Evolutionary conservation across 2,888 invertebrate species (phyloP).

Genomic region (Piscicola geometra): DNA sequence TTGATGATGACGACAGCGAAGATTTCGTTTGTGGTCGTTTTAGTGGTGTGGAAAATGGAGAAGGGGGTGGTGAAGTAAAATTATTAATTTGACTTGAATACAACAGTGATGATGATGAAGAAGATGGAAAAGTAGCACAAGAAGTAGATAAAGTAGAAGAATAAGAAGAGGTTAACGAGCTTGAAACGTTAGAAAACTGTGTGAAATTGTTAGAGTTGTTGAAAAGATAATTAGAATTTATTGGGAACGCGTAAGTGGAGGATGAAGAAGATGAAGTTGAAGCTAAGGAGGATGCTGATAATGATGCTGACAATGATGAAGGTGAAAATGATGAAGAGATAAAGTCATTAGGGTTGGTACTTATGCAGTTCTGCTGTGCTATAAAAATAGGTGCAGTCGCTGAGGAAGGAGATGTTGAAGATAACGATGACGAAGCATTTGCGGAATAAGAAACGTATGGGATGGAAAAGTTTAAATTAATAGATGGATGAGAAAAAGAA

Average conservation of each 20-base stretch:
- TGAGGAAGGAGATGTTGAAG: too few species aligned
- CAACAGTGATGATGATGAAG: background rate
- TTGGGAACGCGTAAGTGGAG: background rate
- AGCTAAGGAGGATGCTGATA: background rate
- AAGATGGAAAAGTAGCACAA: too few species aligned
- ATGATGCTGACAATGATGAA: background rate
- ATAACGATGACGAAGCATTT: too few species aligned
- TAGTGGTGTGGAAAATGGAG: background rate
- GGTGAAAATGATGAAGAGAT: background rate
- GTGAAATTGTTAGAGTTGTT: background rate
- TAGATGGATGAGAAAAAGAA: too few species aligned
- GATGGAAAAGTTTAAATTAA: too few species aligned
- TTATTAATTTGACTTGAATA: too few species aligned
- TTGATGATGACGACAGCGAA: background rate
- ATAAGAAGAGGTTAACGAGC: background rate
- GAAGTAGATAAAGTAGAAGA: too few species aligned
- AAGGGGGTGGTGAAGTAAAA: background rate
- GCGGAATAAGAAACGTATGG: too few species aligned
- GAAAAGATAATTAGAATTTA: background rate
- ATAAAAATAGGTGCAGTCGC: too few species aligned
- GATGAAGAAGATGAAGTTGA: background rate
- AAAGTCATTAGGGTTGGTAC: background rate
- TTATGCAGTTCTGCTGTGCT: too few species aligned
- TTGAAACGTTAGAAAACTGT: background rate
- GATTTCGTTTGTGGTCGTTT: background rate